phyloP scores from a whole-genome alignment of 2,888 invertebrate genomes.

The Anthophora plumipes region DNA sequence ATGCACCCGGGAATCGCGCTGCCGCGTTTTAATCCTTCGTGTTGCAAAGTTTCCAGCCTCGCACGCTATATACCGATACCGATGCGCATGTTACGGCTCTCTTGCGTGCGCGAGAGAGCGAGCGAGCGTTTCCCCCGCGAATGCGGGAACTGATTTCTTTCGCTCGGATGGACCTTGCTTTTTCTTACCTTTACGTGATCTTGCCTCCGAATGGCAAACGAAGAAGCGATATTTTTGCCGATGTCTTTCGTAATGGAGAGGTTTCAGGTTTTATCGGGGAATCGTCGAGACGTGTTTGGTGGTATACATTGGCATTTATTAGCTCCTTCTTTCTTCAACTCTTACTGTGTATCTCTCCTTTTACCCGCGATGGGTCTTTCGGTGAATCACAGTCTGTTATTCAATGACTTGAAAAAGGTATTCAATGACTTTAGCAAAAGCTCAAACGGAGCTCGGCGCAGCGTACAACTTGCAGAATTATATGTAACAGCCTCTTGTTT shows the following conservation, averaged over 20 bases:
- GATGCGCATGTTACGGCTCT: too few relatives aligned
- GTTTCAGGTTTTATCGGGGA: slow-evolving; percentile 48
- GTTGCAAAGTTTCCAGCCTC: background rate
- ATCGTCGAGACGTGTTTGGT: slow-evolving; percentile 36
- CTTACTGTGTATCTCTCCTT: background rate
- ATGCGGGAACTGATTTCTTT: slow-evolving; percentile 30
- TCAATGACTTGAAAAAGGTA: slow-evolving; percentile 25
- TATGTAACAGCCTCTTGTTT: background rate
- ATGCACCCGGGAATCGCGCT: slow-evolving; percentile 27
- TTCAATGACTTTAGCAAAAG: slow-evolving; percentile 29
- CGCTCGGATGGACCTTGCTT: slow-evolving; percentile 8
- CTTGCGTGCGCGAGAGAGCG: too few relatives aligned
- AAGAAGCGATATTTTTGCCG: slow-evolving; percentile 39
- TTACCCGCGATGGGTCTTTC: too few relatives aligned
- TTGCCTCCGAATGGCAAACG: slow-evolving; percentile 34
- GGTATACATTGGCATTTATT: slow-evolving; percentile 39
- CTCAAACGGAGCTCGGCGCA: background rate
- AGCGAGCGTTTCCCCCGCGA: slow-evolving; percentile 7
- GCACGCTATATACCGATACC: background rate
- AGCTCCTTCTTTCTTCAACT: slow-evolving; percentile 4
- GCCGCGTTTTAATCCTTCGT: slow-evolving; percentile 24
- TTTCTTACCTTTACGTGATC: slow-evolving; percentile 37
- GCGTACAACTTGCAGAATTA: slow-evolving; percentile 11
- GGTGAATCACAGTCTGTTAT: slow-evolving; percentile 10
- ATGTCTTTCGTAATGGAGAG: slow-evolving; percentile 50